Evolutionary conservation across 2,113 vertebrate species (phyloP).

Genomic region (Brienomyrus longianalis): DNA sequence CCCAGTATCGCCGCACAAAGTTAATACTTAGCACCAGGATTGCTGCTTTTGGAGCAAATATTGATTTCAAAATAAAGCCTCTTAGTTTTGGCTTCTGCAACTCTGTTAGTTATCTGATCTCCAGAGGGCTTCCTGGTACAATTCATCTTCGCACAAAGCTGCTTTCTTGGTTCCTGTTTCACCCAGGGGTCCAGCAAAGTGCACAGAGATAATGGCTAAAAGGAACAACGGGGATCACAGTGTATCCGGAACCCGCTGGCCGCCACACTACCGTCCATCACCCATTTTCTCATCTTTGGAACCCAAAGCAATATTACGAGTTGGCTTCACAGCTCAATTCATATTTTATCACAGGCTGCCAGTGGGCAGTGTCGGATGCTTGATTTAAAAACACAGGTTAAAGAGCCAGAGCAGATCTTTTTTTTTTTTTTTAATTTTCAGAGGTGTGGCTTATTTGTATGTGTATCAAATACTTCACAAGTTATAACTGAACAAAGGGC

Average conservation of each 20-base stretch:
- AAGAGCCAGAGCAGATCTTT: not conserved
- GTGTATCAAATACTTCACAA: not conserved
- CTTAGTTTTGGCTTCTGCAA: conserved; percentile 7
- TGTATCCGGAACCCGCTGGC: not conserved
- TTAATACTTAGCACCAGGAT: not conserved
- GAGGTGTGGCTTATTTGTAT: not conserved
- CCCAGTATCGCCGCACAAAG: not conserved
- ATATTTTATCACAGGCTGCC: not conserved
- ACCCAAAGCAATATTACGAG: not conserved
- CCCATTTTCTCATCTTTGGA: not conserved
- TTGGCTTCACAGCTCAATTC: not conserved
- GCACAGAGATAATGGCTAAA: not conserved
- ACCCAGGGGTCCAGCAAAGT: not conserved
- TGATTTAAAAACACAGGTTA: not conserved
- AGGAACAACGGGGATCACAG: not conserved
- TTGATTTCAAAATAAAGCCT: conserved; percentile 10
- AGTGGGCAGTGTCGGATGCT: not conserved
- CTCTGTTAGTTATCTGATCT: not conserved
- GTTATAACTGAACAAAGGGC: not conserved
- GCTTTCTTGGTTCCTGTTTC: not conserved
- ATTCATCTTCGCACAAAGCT: not conserved
- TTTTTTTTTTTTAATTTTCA: not conserved
- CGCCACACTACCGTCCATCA: not conserved
- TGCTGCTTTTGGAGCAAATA: conserved; percentile 7
- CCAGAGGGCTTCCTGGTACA: not conserved